Conservation (phyloP, 1,140 invertebrate genomes). For the Pomacea maculata region DNA sequence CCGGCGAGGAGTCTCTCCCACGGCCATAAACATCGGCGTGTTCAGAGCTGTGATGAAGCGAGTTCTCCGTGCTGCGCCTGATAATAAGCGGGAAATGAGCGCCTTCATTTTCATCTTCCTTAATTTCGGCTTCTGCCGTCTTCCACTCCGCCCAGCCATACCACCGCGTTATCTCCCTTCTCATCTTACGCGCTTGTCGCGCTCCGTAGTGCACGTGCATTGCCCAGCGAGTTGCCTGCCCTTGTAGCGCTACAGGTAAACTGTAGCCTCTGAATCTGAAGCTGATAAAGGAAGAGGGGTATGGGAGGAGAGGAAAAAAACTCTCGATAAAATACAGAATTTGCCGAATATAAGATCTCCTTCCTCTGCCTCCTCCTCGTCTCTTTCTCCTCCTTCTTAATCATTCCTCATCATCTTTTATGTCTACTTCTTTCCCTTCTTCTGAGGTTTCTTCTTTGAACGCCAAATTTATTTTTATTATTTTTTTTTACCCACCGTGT, state of each 20-base stretch:
- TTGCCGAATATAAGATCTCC: not conserved
- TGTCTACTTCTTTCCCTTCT: slow-evolving; percentile 5
- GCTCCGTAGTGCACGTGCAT: not conserved
- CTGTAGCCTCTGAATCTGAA: not conserved
- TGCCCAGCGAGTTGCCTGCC: not conserved
- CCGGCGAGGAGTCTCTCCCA: too few species aligned
- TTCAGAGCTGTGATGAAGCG: too few species aligned
- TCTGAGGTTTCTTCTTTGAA: not conserved
- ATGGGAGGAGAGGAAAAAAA: not conserved
- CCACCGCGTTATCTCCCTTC: not conserved
- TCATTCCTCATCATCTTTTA: slow-evolving; percentile 2
- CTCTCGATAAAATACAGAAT: not conserved
- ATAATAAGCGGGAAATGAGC: too few species aligned
- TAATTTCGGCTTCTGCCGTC: too few species aligned
- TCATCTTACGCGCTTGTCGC: not conserved
- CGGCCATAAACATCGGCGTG: too few species aligned
- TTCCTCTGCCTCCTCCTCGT: not conserved
- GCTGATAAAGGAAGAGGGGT: not conserved
- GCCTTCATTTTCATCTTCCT: too few species aligned
- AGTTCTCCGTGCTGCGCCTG: too few species aligned
- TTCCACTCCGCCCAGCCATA: too few species aligned
- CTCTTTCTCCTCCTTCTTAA: not conserved
- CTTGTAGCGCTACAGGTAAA: not conserved
- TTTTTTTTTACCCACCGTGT: too few species aligned
- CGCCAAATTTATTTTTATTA: too few species aligned